Percentiles rank a stretch among this genome's conserved stretches.
These are phyloP conservation scores for Platyscapa corneri DNA, from an alignment of 1,140 invertebrate species.

Conservation along the genomic window DNA sequence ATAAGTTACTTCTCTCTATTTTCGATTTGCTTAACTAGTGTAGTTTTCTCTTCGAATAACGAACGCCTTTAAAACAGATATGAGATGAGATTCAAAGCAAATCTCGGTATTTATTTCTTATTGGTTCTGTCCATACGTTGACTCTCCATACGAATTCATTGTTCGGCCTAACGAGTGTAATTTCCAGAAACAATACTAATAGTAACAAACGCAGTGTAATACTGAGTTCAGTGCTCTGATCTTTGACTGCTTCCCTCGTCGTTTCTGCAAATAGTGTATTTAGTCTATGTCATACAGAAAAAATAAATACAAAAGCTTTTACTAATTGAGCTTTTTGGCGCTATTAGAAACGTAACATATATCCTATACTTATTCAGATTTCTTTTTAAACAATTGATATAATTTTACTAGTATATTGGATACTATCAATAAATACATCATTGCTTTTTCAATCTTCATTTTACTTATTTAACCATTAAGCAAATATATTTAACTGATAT, in stretches of 20 bases:
- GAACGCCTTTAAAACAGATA: conserved; percentile 56
- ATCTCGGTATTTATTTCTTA: conserved; percentile 25
- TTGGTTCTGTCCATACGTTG: not conserved
- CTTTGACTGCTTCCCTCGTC: conserved; percentile 30
- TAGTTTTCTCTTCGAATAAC: conserved; percentile 52
- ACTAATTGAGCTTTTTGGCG: conserved; percentile 48
- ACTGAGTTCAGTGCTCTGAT: not conserved
- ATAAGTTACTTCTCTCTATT: not conserved
- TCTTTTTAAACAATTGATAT: not conserved
- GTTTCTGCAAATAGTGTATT: not conserved
- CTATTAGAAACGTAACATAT: not conserved
- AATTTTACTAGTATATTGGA: too few species aligned
- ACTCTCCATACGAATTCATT: conserved; percentile 54
- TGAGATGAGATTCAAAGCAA: conserved; percentile 52
- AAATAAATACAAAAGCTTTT: not conserved
- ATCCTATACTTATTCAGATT: not conserved
- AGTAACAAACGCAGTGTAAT: conserved; percentile 34
- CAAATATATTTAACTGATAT: too few species aligned
- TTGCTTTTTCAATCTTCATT: too few species aligned
- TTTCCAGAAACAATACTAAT: conserved; percentile 57
- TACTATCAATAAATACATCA: too few species aligned
- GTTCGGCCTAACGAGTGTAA: conserved; percentile 59
- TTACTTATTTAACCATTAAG: too few species aligned
- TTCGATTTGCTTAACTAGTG: not conserved
- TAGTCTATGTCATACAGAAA: not conserved